Percentiles rank a stretch among this genome's conserved stretches.
Conservation (phyloP, 2,797 vertebrate genomes). For the Pterois miles region DNA sequence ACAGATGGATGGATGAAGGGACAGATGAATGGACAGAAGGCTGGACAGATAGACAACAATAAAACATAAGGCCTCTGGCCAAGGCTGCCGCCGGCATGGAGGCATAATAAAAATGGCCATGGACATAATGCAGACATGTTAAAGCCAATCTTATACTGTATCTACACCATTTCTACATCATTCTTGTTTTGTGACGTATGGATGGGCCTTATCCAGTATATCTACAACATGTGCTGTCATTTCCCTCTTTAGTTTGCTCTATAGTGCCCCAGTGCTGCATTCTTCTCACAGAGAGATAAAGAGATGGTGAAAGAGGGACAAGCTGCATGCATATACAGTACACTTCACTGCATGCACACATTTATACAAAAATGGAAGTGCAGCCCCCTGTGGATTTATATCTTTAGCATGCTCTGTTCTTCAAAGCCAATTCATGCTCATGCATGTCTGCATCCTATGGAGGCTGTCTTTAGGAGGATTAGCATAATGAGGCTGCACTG, state of each 20-base stretch:
- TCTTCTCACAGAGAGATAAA: not conserved
- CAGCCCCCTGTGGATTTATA: constrained; percentile 32
- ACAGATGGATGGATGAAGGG: too few relatives aligned
- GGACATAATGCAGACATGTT: not conserved
- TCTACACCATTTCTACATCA: not conserved
- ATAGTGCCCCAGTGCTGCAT: not conserved
- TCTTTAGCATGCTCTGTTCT: constrained; percentile 46
- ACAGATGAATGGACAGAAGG: too few relatives aligned
- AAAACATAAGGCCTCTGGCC: too few relatives aligned
- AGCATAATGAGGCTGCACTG: constrained; percentile 60
- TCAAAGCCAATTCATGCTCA: constrained; percentile 53
- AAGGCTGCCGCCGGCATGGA: not conserved
- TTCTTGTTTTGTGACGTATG: not conserved
- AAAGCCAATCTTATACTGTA: not conserved
- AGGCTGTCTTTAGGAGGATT: constrained; percentile 57
- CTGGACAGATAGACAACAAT: too few relatives aligned
- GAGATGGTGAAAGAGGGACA: not conserved
- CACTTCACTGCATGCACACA: constrained; percentile 1
- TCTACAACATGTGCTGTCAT: not conserved
- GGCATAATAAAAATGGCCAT: not conserved
- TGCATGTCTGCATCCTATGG: constrained; percentile 40
- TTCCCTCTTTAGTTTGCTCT: not conserved
- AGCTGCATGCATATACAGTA: not conserved
- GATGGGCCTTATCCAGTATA: not conserved
- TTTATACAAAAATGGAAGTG: constrained; percentile 12